phyloP scores from a whole-genome alignment of 2,888 invertebrate genomes.

The Mesorhabditis sp. region DNA sequence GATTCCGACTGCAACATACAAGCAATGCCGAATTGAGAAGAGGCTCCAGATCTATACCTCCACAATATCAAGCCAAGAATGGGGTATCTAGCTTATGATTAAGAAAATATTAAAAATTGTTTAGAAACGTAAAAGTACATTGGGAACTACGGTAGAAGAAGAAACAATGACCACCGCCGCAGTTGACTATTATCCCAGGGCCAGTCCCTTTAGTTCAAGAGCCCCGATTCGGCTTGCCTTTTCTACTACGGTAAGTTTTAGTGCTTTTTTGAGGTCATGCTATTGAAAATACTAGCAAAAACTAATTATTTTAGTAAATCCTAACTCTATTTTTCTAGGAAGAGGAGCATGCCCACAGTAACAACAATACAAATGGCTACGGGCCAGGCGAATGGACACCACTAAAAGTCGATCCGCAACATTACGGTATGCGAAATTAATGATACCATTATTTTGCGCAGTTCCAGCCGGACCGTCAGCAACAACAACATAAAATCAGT shows the following conservation, averaged over 20 bases:
- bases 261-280: too few species aligned
- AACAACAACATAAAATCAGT: too few species aligned
- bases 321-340: neutral
- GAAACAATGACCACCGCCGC: neutral
- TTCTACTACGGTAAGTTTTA: too few species aligned
- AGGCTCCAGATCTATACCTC: conserved; percentile 50
- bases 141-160: neutral
- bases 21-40: conserved; percentile 46
- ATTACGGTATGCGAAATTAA: too few species aligned
- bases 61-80: conserved; percentile 48
- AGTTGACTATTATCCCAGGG: too few species aligned
- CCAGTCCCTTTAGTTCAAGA: too few species aligned
- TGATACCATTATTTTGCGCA: too few species aligned
- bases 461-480: too few species aligned
- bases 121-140: conserved; percentile 3
- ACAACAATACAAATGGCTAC: conserved; percentile 3
- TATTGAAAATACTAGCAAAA: neutral
- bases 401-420: neutral
- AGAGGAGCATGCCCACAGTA: neutral
- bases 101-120: neutral
- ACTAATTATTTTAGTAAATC: neutral
- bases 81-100: conserved; percentile 16
- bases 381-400: neutral
- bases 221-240: too few species aligned
- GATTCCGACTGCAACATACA: conserved; percentile 53